Evolutionary conservation across 2,888 invertebrate species (phyloP).

Genomic region (Tridacna gigas): DNA sequence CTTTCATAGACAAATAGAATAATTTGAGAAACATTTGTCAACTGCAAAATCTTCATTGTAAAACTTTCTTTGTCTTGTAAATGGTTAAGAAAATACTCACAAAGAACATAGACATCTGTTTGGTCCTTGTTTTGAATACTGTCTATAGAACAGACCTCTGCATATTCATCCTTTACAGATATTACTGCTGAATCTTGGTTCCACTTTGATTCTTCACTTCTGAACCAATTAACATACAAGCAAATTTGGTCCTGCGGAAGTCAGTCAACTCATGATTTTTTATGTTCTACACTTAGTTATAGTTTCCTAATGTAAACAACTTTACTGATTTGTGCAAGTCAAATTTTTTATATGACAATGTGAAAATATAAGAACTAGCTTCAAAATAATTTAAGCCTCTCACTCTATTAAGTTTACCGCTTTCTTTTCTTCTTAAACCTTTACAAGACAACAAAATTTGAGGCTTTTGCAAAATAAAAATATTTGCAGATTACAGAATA

Average conservation of each 20-base stretch:
- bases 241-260: conserved; percentile 20
- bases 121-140: conserved; percentile 5
- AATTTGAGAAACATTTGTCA: too few relatives aligned
- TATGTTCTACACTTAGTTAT: not conserved
- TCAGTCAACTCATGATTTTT: not conserved
- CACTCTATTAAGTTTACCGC: too few relatives aligned
- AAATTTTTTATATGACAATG: too few relatives aligned
- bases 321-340: too few relatives aligned
- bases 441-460: too few relatives aligned
- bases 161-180: not conserved
- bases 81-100: conserved; percentile 16
- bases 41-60: not conserved
- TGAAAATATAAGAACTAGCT: too few relatives aligned
- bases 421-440: too few relatives aligned
- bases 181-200: not conserved
- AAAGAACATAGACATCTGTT: conserved; percentile 28
- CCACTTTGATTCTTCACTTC: conserved; percentile 32
- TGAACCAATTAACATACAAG: conserved; percentile 31
- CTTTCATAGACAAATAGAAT: not conserved
- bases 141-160: conserved; percentile 6
- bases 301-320: too few relatives aligned
- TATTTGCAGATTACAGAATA: too few relatives aligned
- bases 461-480: too few relatives aligned
- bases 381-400: too few relatives aligned
- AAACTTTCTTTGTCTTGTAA: not conserved